These are phyloP conservation scores for Hermaeophaga mercurialis DNA, from an alignment of 2,888 invertebrate species.

Conservation along the genomic window DNA sequence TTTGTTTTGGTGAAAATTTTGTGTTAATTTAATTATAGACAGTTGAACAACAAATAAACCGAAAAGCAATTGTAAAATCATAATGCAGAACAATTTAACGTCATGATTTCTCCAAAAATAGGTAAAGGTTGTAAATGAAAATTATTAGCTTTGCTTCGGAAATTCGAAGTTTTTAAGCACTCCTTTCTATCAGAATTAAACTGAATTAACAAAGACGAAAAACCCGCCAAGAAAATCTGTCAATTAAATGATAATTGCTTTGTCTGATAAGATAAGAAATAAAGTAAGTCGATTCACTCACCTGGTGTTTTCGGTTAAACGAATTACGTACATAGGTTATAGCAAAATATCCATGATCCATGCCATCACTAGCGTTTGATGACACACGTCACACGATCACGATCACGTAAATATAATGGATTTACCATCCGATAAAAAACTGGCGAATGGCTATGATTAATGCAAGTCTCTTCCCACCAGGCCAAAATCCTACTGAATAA, in stretches of 20 bases:
- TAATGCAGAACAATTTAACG: neutral
- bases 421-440: conserved; percentile 27
- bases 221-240: conserved; percentile 34
- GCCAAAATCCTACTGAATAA: conserved; percentile 21
- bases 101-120: conserved; percentile 9
- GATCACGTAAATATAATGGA: conserved; percentile 23
- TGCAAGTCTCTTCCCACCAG: conserved; percentile 19
- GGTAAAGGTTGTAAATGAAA: neutral
- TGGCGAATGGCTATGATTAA: conserved; percentile 19
- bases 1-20: too few relatives aligned
- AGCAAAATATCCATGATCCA: conserved; percentile 41
- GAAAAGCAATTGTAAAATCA: neutral
- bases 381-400: conserved; percentile 41
- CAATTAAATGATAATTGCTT: conserved; percentile 17
- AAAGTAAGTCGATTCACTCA: conserved; percentile 39
- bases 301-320: conserved; percentile 47
- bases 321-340: conserved; percentile 44
- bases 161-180: conserved; percentile 9
- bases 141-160: neutral
- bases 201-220: conserved; percentile 27
- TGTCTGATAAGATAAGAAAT: conserved; percentile 34
- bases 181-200: neutral
- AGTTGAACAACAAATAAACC: neutral
- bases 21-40: conserved; percentile 4
- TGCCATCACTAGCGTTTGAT: conserved; percentile 44